Conservation (phyloP, 92 coral and sea anemone species). For the Palythoa heliodiscus region DNA sequence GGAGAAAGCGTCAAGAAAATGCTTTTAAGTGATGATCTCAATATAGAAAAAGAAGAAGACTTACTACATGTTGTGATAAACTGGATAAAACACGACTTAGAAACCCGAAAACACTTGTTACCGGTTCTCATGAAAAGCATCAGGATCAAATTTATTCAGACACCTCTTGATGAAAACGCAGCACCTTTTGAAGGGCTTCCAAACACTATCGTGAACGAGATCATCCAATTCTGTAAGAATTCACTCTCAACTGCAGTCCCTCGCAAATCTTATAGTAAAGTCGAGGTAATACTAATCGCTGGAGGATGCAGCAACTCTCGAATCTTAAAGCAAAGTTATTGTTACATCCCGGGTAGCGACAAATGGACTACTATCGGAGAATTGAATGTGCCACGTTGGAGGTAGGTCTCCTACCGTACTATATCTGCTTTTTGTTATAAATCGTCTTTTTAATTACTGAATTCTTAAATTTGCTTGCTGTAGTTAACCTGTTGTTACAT, state of each 20-base stretch:
- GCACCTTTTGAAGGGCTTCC: not conserved
- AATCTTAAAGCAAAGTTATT: slow-evolving; percentile 57
- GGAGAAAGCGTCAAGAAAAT: slow-evolving; percentile 53
- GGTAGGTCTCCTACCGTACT: slow-evolving; percentile 57
- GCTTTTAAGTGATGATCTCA: slow-evolving; percentile 79
- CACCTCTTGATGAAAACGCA: slow-evolving; percentile 38
- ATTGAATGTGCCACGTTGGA: slow-evolving; percentile 87
- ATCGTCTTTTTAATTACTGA: not conserved
- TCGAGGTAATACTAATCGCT: slow-evolving; percentile 67
- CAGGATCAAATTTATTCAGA: slow-evolving; percentile 64
- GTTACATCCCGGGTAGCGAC: slow-evolving; percentile 71
- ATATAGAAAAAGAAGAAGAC: slow-evolving; percentile 70
- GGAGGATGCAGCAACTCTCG: slow-evolving; percentile 84
- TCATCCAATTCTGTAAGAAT: not conserved
- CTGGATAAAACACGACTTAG: slow-evolving; percentile 69
- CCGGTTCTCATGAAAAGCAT: slow-evolving; percentile 55
- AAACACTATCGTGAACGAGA: not conserved
- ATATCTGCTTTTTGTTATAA: not conserved
- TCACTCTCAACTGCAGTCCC: slow-evolving; percentile 22
- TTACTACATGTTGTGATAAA: slow-evolving; percentile 62
- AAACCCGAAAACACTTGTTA: slow-evolving; percentile 41
- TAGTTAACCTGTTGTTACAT: too few relatives aligned
- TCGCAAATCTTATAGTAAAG: slow-evolving; percentile 76
- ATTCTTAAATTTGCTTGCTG: too few relatives aligned
- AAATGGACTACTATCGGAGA: slow-evolving; percentile 71